Conservation (phyloP, 1,140 invertebrate genomes). For the Aplysia californica region DNA sequence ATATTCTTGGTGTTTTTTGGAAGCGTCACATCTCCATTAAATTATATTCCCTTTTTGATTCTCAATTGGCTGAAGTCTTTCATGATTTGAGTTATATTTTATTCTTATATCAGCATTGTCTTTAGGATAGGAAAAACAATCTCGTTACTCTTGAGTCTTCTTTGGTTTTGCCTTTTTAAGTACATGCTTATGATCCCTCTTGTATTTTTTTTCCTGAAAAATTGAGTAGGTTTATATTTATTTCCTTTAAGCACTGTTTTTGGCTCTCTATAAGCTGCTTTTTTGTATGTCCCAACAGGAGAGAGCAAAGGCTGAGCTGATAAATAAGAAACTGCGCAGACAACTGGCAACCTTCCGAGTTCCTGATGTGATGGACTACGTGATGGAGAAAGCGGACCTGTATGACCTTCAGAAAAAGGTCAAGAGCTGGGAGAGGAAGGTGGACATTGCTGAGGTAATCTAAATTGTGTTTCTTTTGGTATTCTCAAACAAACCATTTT, state of each 20-base stretch:
- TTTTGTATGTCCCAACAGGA: no score
- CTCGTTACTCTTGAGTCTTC: background rate
- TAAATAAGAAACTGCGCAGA: constrained; percentile 62
- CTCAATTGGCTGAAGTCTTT: no score
- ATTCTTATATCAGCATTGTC: no score
- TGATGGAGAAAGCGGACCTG: constrained; percentile 63
- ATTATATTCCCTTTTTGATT: no score
- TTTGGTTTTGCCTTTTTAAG: background rate
- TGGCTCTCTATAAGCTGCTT: no score
- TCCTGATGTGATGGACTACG: constrained; percentile 68
- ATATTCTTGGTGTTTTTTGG: no score
- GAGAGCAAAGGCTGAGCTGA: constrained; percentile 61
- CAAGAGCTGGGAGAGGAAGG: constrained; percentile 68
- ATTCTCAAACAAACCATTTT: background rate
- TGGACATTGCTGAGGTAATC: constrained; percentile 67
- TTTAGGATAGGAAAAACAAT: no score
- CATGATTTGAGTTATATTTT: no score
- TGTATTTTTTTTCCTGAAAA: background rate
- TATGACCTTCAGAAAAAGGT: constrained; percentile 67
- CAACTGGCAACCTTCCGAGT: constrained; percentile 65
- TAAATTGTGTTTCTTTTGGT: background rate
- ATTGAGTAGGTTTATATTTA: background rate
- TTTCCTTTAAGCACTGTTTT: no score
- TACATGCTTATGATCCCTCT: background rate
- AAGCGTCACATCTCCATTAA: no score